Base-by-base conservation (phyloP, 2,113 vertebrate species). In the Alouatta palliata region DNA sequence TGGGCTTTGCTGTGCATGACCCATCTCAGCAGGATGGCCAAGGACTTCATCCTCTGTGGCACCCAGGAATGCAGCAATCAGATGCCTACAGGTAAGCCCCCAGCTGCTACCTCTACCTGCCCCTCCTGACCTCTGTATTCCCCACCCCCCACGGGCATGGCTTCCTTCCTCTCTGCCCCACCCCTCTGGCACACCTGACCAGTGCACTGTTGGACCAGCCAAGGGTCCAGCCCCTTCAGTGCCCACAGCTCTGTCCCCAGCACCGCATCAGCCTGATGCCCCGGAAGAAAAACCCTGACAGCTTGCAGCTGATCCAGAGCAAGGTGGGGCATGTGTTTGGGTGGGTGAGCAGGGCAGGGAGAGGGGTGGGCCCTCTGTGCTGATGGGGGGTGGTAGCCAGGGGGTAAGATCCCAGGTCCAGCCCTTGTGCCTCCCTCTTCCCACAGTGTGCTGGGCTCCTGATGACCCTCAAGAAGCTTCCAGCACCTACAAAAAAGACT, bases 401-500 rank as follows among this genome's bases (percentile, higher is more conserved):
- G 76, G 61, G 47, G 8, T 4, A 19, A n/a, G 43, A 16, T 66
- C 47, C 1, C 1, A 20, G 43, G 54, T 68, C 49, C 32, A 30
- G 40, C 47, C 40, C 43, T 64, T 91, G 23, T 92, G 37, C 16
- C 21, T 91, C 73, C 13, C 49, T 93, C 43, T 91, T 32, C n/a
- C 87, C 8, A 61, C 97, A 99, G 99, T 98, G 99, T 97, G 98
- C 99, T 83, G 99, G 99, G 4, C 99, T 99, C 76, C 98, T 99
- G 94, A 99, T 99, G 99, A 99, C 99, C 0, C 98, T 99, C 91
- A 99, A 99, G 97, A 99, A 99, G 35, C 98, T 99, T n/a, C 99
- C 99, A 99, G 99, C 98, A 99, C 99, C 23, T 99, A 99, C 98
- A 99, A 99, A 98, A 99, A 99, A 98, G 99, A 99, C 94, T 97